Conservation (phyloP, 2,888 invertebrate species). For the Sphaerophoria rueppellii region DNA sequence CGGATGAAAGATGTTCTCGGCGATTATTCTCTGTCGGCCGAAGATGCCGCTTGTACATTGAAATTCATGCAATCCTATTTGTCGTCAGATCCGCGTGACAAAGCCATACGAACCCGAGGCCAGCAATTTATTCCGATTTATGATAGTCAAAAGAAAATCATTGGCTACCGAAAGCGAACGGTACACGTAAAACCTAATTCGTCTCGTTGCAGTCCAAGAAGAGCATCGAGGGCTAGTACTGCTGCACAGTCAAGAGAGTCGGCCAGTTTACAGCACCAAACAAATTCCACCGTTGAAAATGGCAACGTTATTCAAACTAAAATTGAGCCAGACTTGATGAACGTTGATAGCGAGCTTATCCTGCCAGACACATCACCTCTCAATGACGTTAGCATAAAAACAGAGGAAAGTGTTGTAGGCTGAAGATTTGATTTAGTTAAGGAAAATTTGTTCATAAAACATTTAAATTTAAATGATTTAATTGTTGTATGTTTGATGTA, state of each 20-base stretch:
- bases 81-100: slow-evolving; percentile 9
- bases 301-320: too few relatives aligned
- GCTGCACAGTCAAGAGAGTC: not conserved
- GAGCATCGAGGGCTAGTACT: not conserved
- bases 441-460: too few relatives aligned
- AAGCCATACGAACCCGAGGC: not conserved
- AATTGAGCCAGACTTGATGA: too few relatives aligned
- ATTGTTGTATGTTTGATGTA: too few relatives aligned
- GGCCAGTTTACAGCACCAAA: too few relatives aligned
- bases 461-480: too few relatives aligned
- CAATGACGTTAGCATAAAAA: too few relatives aligned
- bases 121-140: slow-evolving; percentile 66
- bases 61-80: slow-evolving; percentile 61
- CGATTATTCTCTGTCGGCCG: slow-evolving; percentile 41
- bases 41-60: slow-evolving; percentile 56
- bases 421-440: too few relatives aligned
- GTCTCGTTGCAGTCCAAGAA: not conserved
- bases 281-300: too few relatives aligned
- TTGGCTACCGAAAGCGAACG: slow-evolving; percentile 64
- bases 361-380: too few relatives aligned
- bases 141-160: slow-evolving; percentile 64
- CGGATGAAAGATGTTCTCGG: slow-evolving; percentile 58
- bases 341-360: too few relatives aligned
- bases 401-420: too few relatives aligned
- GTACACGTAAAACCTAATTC: slow-evolving; percentile 21